Evolutionary conservation across 1,140 invertebrate genomes (phyloP).

Genomic region (Globodera ellingtonae): DNA sequence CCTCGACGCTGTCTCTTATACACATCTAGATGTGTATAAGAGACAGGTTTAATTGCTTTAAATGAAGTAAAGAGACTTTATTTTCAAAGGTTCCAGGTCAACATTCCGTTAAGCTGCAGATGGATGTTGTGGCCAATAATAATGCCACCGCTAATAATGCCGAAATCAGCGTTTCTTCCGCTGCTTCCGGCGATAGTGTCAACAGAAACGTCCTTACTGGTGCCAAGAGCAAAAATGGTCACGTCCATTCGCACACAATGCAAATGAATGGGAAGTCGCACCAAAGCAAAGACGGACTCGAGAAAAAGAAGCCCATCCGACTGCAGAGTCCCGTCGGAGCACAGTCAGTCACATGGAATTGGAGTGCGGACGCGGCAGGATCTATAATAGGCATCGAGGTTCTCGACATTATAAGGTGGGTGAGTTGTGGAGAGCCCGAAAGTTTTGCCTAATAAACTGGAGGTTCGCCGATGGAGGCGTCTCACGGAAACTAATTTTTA

Average conservation of each 20-base stretch:
- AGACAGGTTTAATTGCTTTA: too few species aligned
- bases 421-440: background rate
- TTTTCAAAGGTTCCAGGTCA: too few species aligned
- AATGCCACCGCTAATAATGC: background rate
- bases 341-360: constrained; percentile 32
- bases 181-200: background rate
- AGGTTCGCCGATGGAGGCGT: too few species aligned
- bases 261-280: constrained; percentile 2
- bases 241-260: background rate
- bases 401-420: constrained; percentile 36
- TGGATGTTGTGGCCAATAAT: background rate
- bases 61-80: background rate
- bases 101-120: background rate
- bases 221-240: background rate
- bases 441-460: too few species aligned
- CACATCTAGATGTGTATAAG: too few species aligned
- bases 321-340: constrained; percentile 35
- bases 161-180: background rate
- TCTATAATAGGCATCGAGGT: constrained; percentile 30
- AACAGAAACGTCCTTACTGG: background rate
- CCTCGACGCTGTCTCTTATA: too few species aligned
- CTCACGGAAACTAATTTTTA: too few species aligned
- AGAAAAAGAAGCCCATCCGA: constrained; percentile 29
- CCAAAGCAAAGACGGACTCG: background rate
- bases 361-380: constrained; percentile 24